Evolutionary conservation across 2,113 vertebrate genomes (phyloP), one percentile per base, ranked within the genome.

Genomic region (Trogon surrucura): DNA sequence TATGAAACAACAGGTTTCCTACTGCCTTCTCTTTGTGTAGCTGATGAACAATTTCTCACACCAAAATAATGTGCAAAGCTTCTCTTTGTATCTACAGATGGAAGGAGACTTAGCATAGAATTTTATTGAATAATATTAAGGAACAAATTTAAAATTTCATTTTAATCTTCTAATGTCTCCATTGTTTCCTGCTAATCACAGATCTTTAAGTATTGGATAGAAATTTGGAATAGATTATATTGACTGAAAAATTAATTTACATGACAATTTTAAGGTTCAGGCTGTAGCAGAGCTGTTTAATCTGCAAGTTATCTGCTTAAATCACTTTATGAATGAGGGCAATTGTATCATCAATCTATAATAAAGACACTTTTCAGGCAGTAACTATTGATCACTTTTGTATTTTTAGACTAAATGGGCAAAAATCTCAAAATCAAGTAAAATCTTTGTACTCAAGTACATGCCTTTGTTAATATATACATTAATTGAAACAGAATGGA

Each of bases 301-400:
- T 97, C 93, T 95, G 21, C 85, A 72, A 50, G 70, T 80, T 95
- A 93, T 92, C 96, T 95, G 86, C 91, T 88, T 96, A 96, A 91
- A 38, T 96, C 85, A 86, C 85, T 91, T 86, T 21, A 67, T 50
- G 88, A 88, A 62, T 91, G 90, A 96, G 91, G 85, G 96, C 62
- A 91, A 72, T 91, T 91, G 48, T 91, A 72, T 91, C 80, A 95
- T 93, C 89, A 87, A 58, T 96, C 92, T 89, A 83, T 94, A 94
- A 88, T 36, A 83, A 36, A 38, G 38, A 81, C 50, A 91, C 32
- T 88, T 94, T 96, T 89, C 96, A 78, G 36, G 78, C 4, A 8
- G 91, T 87, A 96, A 92, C 95, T 97, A 97, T 96, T 94, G 97
- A 96, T 95, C 92, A 62, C 45, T 91, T 84, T 90, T 96, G 38